Evolutionary conservation across 2,113 vertebrate species (phyloP).

Genomic region (Caloenas nicobarica): DNA sequence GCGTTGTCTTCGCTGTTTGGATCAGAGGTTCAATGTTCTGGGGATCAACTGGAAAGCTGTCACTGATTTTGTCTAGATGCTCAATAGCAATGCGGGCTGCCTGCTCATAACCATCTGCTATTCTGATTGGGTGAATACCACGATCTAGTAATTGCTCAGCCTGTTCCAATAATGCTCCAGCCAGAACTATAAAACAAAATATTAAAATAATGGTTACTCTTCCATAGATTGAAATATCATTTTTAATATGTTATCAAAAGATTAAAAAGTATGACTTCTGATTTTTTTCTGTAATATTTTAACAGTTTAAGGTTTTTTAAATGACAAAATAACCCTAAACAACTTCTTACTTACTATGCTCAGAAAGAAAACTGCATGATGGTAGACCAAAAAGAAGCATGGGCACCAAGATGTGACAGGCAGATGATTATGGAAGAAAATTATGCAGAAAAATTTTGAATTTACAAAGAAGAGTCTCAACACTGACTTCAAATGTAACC

Average conservation of each 20-base stretch:
- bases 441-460: fast-evolving
- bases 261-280: fast-evolving
- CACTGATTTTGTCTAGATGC: constrained; percentile 91
- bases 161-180: constrained; percentile 92
- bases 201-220: neutral
- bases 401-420: fast-evolving
- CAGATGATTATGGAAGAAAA: neutral
- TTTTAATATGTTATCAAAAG: neutral
- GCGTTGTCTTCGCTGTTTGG: constrained; percentile 95
- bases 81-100: constrained; percentile 89
- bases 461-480: neutral
- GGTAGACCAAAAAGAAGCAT: neutral
- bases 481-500: neutral
- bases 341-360: neutral
- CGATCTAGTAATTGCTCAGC: constrained; percentile 93
- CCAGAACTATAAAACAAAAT: constrained; percentile 80
- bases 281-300: neutral
- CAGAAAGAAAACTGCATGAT: neutral
- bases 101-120: constrained; percentile 95
- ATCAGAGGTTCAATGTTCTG: constrained; percentile 89
- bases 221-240: neutral
- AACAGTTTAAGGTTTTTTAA: neutral
- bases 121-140: constrained; percentile 95
- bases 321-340: neutral
- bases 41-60: constrained; percentile 87